These are phyloP conservation scores for Caenorhabditis angaria DNA, from an alignment of 2,888 invertebrate genomes.

Conservation along the genomic window DNA sequence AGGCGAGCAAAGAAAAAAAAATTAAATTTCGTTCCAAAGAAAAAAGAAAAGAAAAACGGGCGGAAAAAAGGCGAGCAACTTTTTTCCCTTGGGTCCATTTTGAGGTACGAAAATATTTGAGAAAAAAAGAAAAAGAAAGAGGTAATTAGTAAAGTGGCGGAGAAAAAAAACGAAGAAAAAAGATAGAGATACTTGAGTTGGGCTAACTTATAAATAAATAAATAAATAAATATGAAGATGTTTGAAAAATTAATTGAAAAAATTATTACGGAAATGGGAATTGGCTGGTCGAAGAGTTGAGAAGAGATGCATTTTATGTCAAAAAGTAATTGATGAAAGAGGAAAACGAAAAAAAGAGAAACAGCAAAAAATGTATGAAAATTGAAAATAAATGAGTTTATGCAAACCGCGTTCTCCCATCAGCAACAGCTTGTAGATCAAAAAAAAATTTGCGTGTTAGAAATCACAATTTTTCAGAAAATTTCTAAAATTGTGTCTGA, in stretches of 20 bases:
- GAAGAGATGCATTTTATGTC: no score
- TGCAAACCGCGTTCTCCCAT: no score
- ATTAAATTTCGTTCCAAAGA: background rate
- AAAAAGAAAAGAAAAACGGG: background rate
- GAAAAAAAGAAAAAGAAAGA: background rate
- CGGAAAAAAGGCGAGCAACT: background rate
- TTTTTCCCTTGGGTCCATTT: background rate
- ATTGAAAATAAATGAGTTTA: no score
- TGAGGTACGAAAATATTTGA: background rate
- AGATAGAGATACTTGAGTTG: background rate
- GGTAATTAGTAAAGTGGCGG: conserved; percentile 2
- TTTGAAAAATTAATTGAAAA: background rate
- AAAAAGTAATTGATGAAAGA: no score
- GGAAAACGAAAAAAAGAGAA: no score
- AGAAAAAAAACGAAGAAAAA: background rate
- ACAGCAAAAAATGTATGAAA: no score
- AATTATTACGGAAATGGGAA: no score
- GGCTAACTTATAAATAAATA: background rate
- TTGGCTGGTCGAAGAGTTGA: no score
- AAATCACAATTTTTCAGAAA: no score
- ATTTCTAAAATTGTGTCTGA: no score
- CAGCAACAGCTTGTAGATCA: no score
- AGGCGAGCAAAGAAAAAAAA: background rate
- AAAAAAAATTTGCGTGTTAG: no score
- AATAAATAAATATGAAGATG: background rate